phyloP scores from a whole-genome alignment of 2,888 invertebrate genomes.

The Chloromyia formosa region DNA sequence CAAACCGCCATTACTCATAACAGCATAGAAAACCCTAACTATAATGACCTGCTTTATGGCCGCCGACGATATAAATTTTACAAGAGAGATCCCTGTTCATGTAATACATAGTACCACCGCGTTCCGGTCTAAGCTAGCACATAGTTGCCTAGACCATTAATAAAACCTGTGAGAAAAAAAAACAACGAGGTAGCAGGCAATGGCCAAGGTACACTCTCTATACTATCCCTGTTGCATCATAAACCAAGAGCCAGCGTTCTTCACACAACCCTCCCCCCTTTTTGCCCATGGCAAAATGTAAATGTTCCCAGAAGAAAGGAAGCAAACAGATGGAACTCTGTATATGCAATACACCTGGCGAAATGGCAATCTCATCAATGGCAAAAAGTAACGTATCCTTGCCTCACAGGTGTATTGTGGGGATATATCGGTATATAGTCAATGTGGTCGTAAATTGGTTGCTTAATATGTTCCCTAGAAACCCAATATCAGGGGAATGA shows the following conservation, averaged over 20 bases:
- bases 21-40: not conserved
- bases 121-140: not conserved
- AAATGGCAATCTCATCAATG: not conserved
- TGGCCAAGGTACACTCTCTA: too few species aligned
- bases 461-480: not conserved
- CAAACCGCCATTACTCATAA: conserved; percentile 13
- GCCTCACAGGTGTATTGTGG: not conserved
- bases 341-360: not conserved
- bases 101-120: not conserved
- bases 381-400: not conserved
- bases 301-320: not conserved
- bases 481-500: not conserved
- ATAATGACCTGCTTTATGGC: conserved; percentile 24
- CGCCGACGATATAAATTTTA: conserved; percentile 13
- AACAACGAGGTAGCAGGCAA: not conserved
- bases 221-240: conserved; percentile 1
- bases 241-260: not conserved
- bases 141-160: not conserved
- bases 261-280: not conserved
- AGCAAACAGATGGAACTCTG: not conserved
- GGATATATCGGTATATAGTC: too few species aligned
- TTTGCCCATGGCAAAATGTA: not conserved
- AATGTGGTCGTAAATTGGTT: not conserved
- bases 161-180: too few species aligned
- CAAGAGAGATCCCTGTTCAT: not conserved